A percentile compares a stretch with the other conserved stretches of the same genome.
These are phyloP conservation scores for Colletes collaris DNA, from an alignment of 2,888 invertebrate species.

Conservation along the genomic window DNA sequence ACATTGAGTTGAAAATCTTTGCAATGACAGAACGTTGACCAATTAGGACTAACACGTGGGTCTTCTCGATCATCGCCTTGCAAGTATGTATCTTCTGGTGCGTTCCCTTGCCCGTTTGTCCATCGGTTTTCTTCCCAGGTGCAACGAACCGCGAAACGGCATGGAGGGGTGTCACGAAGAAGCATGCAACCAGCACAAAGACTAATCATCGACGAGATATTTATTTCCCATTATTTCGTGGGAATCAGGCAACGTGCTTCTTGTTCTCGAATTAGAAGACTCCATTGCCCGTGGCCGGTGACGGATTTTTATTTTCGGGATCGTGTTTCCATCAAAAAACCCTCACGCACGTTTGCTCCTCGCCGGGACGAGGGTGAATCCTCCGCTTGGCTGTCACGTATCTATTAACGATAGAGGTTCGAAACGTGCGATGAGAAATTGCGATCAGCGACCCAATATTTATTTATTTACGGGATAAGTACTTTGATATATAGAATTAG, in stretches of 20 bases:
- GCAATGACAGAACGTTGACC: background rate
- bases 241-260: slow-evolving; percentile 71
- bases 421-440: background rate
- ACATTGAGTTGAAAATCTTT: background rate
- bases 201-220: slow-evolving; percentile 76
- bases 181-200: slow-evolving; percentile 62
- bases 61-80: background rate
- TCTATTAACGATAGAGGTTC: slow-evolving; percentile 43
- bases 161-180: slow-evolving; percentile 62
- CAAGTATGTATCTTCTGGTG: background rate
- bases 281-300: slow-evolving; percentile 53
- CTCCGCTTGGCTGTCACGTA: slow-evolving; percentile 35
- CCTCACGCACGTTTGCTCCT: slow-evolving; percentile 56
- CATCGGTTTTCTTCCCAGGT: slow-evolving; percentile 59
- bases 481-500: no score
- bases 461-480: no score
- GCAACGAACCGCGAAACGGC: slow-evolving; percentile 63
- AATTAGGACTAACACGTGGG: background rate
- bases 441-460: no score
- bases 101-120: slow-evolving; percentile 14
- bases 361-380: slow-evolving; percentile 28
- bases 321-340: slow-evolving; percentile 62
- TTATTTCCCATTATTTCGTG: slow-evolving; percentile 78
- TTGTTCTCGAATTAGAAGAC: slow-evolving; percentile 62
- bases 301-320: slow-evolving; percentile 73